Evolutionary conservation across 2,888 invertebrate genomes (phyloP).

Genomic region (Fissipunctia ypsillon): DNA sequence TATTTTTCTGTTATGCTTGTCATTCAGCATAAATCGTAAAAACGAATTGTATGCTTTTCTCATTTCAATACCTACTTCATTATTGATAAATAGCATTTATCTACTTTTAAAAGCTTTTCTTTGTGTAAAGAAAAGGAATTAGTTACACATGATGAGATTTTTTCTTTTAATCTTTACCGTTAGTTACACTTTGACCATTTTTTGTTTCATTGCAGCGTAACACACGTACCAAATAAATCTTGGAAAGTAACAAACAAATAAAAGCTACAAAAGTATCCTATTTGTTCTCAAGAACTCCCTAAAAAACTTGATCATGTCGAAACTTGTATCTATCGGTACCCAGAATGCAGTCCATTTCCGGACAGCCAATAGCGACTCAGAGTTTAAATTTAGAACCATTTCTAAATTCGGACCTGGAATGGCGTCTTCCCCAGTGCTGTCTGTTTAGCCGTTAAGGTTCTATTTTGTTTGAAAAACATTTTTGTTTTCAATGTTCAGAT

Average conservation of each 20-base stretch:
- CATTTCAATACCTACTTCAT: constrained; percentile 22
- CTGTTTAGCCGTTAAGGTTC: constrained; percentile 59
- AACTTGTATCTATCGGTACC: constrained; percentile 68
- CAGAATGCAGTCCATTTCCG: constrained; percentile 81
- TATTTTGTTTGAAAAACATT: constrained; percentile 61
- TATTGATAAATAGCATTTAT: constrained; percentile 30
- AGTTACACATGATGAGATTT: constrained; percentile 36
- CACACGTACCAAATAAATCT: constrained; percentile 61
- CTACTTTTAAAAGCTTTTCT: constrained; percentile 2
- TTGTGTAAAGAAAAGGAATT: constrained; percentile 22
- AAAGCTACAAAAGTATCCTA: constrained; percentile 23
- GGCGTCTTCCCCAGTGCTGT: constrained; percentile 55
- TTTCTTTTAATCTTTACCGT: constrained; percentile 5
- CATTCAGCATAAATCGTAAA: constrained; percentile 5
- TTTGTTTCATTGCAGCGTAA: constrained; percentile 37
- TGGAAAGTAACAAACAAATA: constrained; percentile 47
- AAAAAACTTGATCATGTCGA: constrained; percentile 62
- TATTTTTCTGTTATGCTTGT: not conserved
- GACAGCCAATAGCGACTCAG: constrained; percentile 68
- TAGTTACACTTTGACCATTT: constrained; percentile 27
- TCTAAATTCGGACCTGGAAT: constrained; percentile 65
- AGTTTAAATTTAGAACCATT: constrained; percentile 78
- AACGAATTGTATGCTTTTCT: constrained; percentile 14
- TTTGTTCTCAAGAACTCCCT: constrained; percentile 51
- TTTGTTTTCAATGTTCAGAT: constrained; percentile 32